A percentile compares a stretch with the other conserved stretches of the same genome.
Conservation (phyloP, 2,888 invertebrate species). For the Conus canariensis region DNA sequence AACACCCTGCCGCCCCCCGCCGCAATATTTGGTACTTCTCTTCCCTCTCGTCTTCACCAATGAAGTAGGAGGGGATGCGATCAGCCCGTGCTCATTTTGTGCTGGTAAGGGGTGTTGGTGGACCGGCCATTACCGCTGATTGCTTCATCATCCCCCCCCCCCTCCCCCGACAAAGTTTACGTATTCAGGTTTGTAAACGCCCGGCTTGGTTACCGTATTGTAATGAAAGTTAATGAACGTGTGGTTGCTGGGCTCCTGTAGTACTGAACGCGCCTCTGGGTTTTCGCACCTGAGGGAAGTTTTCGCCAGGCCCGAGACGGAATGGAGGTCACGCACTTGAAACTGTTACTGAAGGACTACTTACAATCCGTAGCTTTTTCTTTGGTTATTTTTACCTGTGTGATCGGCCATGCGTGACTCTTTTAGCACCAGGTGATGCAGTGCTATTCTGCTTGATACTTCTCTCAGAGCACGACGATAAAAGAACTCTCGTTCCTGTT, state of each 20-base stretch:
- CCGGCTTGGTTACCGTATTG: not conserved
- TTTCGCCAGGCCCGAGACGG: not conserved
- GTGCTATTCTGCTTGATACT: not conserved
- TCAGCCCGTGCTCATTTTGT: conserved; percentile 15
- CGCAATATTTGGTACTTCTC: not conserved
- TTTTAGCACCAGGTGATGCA: not conserved
- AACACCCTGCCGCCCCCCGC: not conserved
- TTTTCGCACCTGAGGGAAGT: not conserved
- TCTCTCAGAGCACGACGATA: no score
- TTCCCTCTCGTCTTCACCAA: not conserved
- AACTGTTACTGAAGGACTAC: not conserved
- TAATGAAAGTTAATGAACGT: not conserved
- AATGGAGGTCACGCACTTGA: conserved; percentile 20
- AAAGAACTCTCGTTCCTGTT: no score
- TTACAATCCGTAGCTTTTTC: not conserved
- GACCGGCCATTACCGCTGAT: not conserved
- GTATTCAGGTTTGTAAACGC: no score
- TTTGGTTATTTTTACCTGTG: not conserved
- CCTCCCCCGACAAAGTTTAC: no score
- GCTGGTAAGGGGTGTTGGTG: not conserved
- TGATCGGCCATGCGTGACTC: not conserved
- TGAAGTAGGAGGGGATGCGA: not conserved
- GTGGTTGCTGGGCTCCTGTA: no score
- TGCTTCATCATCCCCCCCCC: not conserved
- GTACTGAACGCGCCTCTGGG: not conserved